Evolutionary conservation across 2,797 vertebrate species (phyloP), one percentile per base, ranked within the genome.

Genomic region (Gobionotothen gibberifrons): DNA sequence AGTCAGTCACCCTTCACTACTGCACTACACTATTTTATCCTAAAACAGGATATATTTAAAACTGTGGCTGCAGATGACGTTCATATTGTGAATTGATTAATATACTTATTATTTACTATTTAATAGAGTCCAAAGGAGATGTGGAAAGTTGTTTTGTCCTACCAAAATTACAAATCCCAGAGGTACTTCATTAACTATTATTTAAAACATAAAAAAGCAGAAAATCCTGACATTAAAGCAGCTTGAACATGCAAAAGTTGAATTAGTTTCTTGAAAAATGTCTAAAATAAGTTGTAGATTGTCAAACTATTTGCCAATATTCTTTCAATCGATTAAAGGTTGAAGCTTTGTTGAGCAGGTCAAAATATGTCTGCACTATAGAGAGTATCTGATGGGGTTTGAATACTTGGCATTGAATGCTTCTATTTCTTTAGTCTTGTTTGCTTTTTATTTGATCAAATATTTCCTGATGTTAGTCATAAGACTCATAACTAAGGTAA

Each of bases 401-500:
- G 5, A 59, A 69, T 26, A 40, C 51, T 10, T 67, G 21, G 39
- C 40, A 14, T 12, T 40, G 21, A 48, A 11, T 22, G 13, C 0
- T 62, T 62, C 0, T 0, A 55, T 61, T 2, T 36, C 36, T 36
- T 11, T 29, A 40, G 32, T 53, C 52, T 70, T 62, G 71, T 85
- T 78, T 47, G 32, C 19, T 43, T 19, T n/a, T n/a, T 46, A 16
- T 67, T 61, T 53, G 21, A 29, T 63, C 8, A 55, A 21, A 57
- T 17, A 67, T 59, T 58, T 66, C 36, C 43, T 70, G n/a, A 39
- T 66, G 21, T 52, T 26, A 21, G 3, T 53, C 26, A 63, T 29
- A 46, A 29, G n/a, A n/a, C n/a, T n/a, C n/a, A n/a, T n/a, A n/a
- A n/a, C n/a, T n/a, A n/a, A n/a, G 44, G 29, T 11, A 51, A 48